Evolutionary conservation across 2,797 vertebrate genomes (phyloP).

Genomic region (Scyliorhinus canicula): DNA sequence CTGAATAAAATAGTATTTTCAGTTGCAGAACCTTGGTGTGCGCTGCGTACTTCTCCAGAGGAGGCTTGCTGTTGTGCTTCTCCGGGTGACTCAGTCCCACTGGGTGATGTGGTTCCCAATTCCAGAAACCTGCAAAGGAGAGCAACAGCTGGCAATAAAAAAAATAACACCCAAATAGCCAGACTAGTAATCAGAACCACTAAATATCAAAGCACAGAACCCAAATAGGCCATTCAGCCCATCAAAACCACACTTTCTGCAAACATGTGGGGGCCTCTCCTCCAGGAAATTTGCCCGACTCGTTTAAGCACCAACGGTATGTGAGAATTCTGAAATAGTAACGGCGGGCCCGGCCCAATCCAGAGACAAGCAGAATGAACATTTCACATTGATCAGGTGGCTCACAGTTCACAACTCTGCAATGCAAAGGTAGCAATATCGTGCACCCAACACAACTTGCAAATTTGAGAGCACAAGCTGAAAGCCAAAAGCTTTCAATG

Average conservation of each 20-base stretch:
- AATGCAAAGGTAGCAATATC: not conserved
- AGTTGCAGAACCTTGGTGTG: not conserved
- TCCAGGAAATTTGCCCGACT: not conserved
- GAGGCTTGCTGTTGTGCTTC: not conserved
- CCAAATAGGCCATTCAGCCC: no score
- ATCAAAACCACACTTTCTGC: not conserved
- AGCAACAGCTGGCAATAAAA: not conserved
- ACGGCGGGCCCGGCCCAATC: no score
- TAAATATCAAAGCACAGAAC: not conserved
- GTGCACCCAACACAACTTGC: not conserved
- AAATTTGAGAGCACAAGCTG: not conserved
- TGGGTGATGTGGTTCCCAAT: conserved; percentile 52
- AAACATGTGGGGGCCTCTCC: not conserved
- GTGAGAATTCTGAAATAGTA: no score
- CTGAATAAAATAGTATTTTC: not conserved
- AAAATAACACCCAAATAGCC: not conserved
- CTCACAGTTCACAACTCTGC: not conserved
- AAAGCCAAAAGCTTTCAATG: not conserved
- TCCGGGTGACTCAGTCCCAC: conserved; percentile 40
- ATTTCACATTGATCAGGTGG: not conserved
- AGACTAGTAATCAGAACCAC: not conserved
- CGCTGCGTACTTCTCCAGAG: not conserved
- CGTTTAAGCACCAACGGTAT: no score
- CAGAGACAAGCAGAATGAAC: not conserved
- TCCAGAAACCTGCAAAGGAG: conserved; percentile 63